Base-by-base conservation (phyloP, 2,113 vertebrate genomes). In the Entelurus aequoreus region DNA sequence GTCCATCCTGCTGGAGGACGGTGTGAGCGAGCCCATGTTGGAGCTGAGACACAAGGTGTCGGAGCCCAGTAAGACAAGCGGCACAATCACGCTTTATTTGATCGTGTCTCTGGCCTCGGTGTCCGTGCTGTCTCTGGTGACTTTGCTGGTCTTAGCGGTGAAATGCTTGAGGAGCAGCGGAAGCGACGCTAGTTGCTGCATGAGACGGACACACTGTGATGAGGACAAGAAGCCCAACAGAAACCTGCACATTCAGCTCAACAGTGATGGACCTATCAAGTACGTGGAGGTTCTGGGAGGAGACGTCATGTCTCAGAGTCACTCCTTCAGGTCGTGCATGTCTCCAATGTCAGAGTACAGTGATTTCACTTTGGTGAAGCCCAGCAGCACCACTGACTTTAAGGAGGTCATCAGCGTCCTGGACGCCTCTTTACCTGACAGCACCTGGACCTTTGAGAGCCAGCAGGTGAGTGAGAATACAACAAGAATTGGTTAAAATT, bases 301-400 rank as follows among this genome's bases (percentile, higher is more conserved):
- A 74, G 88, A 90, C 78, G 85, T 89, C 28, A 78, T 92, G 57
- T 91, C 90, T 1, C 91, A 87, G 76, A 88, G 87, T 78, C 86
- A 88, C 77, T 85, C 90, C 46, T 92, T 92, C 83, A 88, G 91
- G 70, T 92, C 91, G 60, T 93, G 90, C 64, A 90, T 93, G 72
- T 94, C 92, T 50, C 91, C 91, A 0, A 89, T 92, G 74, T 93
- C 93, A 49, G 91, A 92, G 78, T 91, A 91, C 89, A 92, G 92
- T 75, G 92, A 93, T 64, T 91, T 94, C 83, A 89, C 91, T 68
- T 84, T 93, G 76, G 85, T 92, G 67, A 92, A 89, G 54, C 89
- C 90, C 72, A 80, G 71, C 69, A 82, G 78, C 67, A 81, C 79
- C 61, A 76, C 69, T 16, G 80, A 80, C 60, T 82, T 84, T 74